A percentile compares a stretch with the other conserved stretches of the same genome.
phyloP scores from a whole-genome alignment of 2,888 invertebrate species.

The Mycalesis mineus region DNA sequence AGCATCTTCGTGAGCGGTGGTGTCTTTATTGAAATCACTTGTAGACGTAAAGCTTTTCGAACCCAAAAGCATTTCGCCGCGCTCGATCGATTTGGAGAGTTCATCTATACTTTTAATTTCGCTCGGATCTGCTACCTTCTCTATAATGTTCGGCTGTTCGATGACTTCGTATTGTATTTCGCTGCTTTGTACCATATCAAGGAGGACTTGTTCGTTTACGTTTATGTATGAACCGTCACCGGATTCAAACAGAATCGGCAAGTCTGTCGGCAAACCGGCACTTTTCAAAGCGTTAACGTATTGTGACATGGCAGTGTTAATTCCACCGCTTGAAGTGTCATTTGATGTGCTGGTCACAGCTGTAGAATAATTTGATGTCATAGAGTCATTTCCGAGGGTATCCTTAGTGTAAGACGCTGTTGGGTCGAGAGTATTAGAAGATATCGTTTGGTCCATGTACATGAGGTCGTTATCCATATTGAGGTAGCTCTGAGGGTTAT shows the following conservation, averaged over 20 bases:
- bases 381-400: constrained; percentile 49
- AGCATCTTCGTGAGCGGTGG: constrained; percentile 54
- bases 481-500: constrained; percentile 55
- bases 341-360: constrained; percentile 43
- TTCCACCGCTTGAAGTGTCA: constrained; percentile 45
- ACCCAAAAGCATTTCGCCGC: constrained; percentile 63
- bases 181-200: constrained; percentile 74
- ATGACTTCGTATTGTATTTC: constrained; percentile 75
- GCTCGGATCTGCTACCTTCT: constrained; percentile 68
- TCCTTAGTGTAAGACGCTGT: constrained; percentile 55
- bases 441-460: constrained; percentile 62
- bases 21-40: constrained; percentile 50
- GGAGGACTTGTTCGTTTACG: constrained; percentile 80
- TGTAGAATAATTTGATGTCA: constrained; percentile 52
- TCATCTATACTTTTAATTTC: constrained; percentile 75
- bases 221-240: constrained; percentile 81
- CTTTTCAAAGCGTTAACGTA: constrained; percentile 71
- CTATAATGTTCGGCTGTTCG: constrained; percentile 73
- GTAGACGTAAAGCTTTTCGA: constrained; percentile 49
- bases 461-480: constrained; percentile 65
- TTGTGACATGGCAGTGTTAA: constrained; percentile 68
- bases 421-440: constrained; percentile 56
- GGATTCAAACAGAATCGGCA: constrained; percentile 81
- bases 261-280: constrained; percentile 66
- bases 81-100: constrained; percentile 68